Evolutionary conservation across 2,797 vertebrate species (phyloP).

Genomic region (Pelodytes ibericus): DNA sequence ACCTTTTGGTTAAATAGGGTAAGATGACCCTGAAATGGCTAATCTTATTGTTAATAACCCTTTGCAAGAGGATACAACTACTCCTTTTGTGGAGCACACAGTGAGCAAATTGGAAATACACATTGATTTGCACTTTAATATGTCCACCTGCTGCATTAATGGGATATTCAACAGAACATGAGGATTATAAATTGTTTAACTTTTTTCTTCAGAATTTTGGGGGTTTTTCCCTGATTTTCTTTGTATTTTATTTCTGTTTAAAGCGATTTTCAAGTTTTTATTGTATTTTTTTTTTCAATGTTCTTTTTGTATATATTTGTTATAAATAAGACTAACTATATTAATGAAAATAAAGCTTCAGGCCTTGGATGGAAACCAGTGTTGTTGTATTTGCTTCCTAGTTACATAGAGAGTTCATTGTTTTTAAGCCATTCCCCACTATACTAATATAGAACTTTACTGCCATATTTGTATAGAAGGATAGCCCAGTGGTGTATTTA

Average conservation of each 20-base stretch:
- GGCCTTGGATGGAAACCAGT: constrained; percentile 35
- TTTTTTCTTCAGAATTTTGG: too few relatives aligned
- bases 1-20: too few relatives aligned
- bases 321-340: background rate
- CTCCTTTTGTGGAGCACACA: background rate
- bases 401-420: too few relatives aligned
- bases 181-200: too few relatives aligned
- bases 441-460: too few relatives aligned
- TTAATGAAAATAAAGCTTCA: constrained; percentile 52
- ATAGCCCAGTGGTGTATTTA: too few relatives aligned
- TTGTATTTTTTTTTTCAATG: constrained; percentile 19
- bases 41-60: too few relatives aligned
- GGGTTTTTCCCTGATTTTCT: constrained; percentile 32
- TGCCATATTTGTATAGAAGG: too few relatives aligned
- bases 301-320: constrained; percentile 38
- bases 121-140: background rate
- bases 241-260: constrained; percentile 43
- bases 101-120: background rate
- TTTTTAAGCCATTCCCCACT: too few relatives aligned
- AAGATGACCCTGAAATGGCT: too few relatives aligned
- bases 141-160: background rate
- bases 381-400: constrained; percentile 1
- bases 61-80: too few relatives aligned
- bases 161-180: background rate
- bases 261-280: constrained; percentile 6